Base-by-base conservation (phyloP, 2,797 vertebrate species). In the Sarcoramphus papa region DNA sequence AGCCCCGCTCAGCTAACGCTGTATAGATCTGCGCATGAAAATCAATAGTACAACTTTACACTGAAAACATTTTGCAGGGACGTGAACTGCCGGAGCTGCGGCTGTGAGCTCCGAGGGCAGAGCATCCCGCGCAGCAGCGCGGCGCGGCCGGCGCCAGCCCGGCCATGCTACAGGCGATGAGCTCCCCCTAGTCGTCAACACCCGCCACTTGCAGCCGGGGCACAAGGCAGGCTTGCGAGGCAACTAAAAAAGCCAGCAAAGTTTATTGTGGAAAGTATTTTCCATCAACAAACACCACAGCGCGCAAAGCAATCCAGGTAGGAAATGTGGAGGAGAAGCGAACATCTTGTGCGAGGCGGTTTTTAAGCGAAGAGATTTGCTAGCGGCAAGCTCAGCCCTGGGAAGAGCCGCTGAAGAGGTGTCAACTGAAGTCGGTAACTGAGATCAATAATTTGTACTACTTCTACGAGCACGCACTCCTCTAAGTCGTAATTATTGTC, bases 121-220 rank as follows among this genome's bases (percentile, higher is more conserved):
- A 16, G 86, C 67, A 47, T 93, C 88, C 54, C 41, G 48, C 75
- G 75, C 75, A 40, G 91, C 50, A 16, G 37, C 85, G 82, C 84
- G 62, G 83, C 73, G 35, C 31, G 59, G 76, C 79, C 54, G 57
- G 41, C 7, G 83, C 83, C 89, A 19, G 47, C 80, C 40, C 73
- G 10, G 76, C 94, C 85, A 98, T 98, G 84, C 88, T 70, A 98
- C 98, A 98, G 99, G 98, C 99, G 98, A 97, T 95, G 98, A 99
- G 99, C 99, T 98, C 99, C 99, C 99, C 99, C 99, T 99, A 99
- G 99, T 98, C 97, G 99, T 84, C 97, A 80, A 18, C 6, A 41
- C 31, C 77, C 68, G 96, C 89, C 95, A 97, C 72, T 97, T 89
- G 78, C 93, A 74, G 94, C 93, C 89, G 56, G 51, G 89, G 81